Conservation (phyloP, 2,113 vertebrate genomes). For the Desmodus rotundus region DNA sequence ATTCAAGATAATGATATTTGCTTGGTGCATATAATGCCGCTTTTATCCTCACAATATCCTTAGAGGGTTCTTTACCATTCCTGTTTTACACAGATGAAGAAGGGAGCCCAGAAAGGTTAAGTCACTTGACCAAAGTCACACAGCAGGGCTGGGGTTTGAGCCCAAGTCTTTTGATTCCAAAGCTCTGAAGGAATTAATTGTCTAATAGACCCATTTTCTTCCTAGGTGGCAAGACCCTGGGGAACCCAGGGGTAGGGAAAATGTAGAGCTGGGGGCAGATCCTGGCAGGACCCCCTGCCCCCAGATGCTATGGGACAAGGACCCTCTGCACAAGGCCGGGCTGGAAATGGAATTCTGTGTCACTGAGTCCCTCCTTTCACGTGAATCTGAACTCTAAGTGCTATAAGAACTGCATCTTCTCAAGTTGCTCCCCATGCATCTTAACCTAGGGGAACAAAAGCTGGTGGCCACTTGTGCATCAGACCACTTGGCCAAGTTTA, state of each 20-base stretch:
- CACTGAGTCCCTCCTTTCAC: neutral
- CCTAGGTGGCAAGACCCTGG: neutral
- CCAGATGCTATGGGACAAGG: neutral
- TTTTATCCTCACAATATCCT: neutral
- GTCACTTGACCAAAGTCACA: neutral
- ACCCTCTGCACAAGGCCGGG: neutral
- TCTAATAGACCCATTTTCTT: neutral
- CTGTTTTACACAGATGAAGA: neutral
- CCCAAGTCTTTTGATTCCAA: neutral
- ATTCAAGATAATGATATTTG: neutral
- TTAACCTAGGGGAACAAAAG: neutral
- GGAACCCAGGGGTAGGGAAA: neutral
- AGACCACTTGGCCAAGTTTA: neutral
- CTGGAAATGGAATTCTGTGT: neutral
- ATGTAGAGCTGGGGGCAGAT: neutral
- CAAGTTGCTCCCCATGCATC: neutral
- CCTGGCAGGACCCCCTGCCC: neutral
- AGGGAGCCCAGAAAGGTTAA: neutral
- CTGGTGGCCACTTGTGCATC: neutral
- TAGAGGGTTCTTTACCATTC: neutral
- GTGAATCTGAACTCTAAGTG: neutral
- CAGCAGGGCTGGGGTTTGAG: neutral
- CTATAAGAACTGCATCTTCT: neutral
- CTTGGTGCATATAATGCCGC: rapidly evolving
- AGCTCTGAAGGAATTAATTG: neutral